Percentiles rank a stretch among this genome's conserved stretches.
phyloP scores from a whole-genome alignment of 1,140 invertebrate genomes.

The Cherax destructor region DNA sequence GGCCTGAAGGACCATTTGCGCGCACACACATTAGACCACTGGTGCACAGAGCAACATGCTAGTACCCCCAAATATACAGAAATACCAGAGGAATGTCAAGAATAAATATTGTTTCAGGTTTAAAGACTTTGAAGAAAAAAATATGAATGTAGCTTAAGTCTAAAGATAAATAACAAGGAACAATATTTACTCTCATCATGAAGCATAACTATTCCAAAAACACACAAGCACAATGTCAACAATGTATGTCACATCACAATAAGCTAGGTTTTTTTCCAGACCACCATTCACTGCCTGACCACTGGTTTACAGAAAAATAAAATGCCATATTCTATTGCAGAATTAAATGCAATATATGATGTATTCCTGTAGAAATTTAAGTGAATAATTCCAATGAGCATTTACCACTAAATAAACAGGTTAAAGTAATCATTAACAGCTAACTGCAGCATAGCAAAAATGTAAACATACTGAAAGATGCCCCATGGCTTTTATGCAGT shows the following conservation, averaged over 20 bases:
- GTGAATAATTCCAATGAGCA: too few species aligned
- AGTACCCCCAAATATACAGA: slow-evolving; percentile 19
- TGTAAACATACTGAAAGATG: too few species aligned
- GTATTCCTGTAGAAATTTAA: too few species aligned
- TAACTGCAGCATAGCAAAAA: too few species aligned
- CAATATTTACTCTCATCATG: slow-evolving; percentile 27
- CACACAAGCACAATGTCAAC: not conserved
- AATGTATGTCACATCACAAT: not conserved
- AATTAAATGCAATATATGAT: too few species aligned
- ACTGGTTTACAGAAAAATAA: too few species aligned
- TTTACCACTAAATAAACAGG: too few species aligned
- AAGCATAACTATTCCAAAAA: not conserved
- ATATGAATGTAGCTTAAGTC: too few species aligned
- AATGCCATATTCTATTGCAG: too few species aligned
- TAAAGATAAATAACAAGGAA: not conserved
- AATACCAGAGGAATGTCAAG: not conserved
- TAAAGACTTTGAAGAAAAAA: not conserved
- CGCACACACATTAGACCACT: slow-evolving; percentile 63
- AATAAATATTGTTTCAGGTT: slow-evolving; percentile 27
- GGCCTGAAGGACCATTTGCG: slow-evolving; percentile 48
- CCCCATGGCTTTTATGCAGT: too few species aligned
- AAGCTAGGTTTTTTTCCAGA: not conserved
- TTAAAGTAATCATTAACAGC: too few species aligned
- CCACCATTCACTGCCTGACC: too few species aligned
- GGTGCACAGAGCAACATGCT: slow-evolving; percentile 46